A percentile compares a stretch with the other conserved stretches of the same genome.
These are phyloP conservation scores for Hyperopisus bebe DNA, from an alignment of 2,113 vertebrate species.

Conservation along the genomic window DNA sequence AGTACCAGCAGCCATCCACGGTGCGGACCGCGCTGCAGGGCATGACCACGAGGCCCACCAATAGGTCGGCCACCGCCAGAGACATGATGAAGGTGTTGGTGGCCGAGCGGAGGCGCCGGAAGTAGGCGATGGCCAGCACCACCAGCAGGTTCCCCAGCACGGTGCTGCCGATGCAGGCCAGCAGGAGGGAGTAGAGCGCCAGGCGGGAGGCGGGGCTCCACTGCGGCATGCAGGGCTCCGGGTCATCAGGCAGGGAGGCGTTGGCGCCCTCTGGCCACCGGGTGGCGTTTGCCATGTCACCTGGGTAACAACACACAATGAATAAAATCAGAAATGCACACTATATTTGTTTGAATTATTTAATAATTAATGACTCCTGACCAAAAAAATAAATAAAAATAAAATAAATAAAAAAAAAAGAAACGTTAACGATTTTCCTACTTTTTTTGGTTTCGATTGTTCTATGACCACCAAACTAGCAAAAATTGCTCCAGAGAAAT, in stretches of 20 bases:
- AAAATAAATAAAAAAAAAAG: background rate
- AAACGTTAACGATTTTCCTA: background rate
- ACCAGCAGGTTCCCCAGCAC: conserved; percentile 67
- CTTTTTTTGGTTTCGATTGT: background rate
- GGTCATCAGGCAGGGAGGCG: conserved; percentile 39
- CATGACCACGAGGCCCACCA: conserved; percentile 69
- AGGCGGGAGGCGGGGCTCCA: conserved; percentile 42
- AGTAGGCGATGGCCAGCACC: conserved; percentile 63
- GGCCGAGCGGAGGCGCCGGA: conserved; percentile 62
- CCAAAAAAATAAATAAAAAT: background rate
- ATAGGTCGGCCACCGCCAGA: conserved; percentile 65
- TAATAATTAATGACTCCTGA: background rate
- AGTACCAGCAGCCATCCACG: conserved; percentile 66
- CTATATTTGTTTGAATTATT: background rate
- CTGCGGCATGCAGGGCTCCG: conserved; percentile 40
- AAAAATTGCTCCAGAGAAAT: background rate
- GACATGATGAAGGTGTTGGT: conserved; percentile 69
- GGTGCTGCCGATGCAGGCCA: conserved; percentile 52
- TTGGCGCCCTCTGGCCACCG: conserved; percentile 35
- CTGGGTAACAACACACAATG: conserved; percentile 38
- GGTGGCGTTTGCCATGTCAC: conserved; percentile 53
- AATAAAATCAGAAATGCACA: conserved; percentile 10
- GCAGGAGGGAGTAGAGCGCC: conserved; percentile 55
- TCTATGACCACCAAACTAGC: background rate
- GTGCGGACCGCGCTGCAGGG: conserved; percentile 70